Conservation (phyloP, 2,113 vertebrate species). For the Raja brachyura region DNA sequence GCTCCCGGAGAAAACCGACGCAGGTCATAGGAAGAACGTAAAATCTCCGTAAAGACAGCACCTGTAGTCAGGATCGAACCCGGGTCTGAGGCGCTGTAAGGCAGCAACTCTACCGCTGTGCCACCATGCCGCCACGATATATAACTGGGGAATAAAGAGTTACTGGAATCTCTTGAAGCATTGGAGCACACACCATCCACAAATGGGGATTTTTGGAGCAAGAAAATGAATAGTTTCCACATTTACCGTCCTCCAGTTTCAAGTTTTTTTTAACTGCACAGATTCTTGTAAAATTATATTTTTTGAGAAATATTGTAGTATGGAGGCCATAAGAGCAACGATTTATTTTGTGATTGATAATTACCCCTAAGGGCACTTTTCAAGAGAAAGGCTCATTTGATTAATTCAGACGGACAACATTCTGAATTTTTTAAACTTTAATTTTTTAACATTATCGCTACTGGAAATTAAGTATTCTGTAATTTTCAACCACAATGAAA, state of each 20-base stretch:
- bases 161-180: not conserved
- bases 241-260: not conserved
- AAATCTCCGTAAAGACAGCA: too few species aligned
- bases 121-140: too few species aligned
- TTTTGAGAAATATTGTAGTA: not conserved
- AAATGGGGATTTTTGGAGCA: not conserved
- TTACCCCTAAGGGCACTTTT: conserved; percentile 4
- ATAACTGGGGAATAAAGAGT: not conserved
- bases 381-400: not conserved
- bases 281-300: not conserved
- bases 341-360: conserved; percentile 37
- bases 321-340: not conserved
- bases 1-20: too few species aligned
- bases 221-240: not conserved
- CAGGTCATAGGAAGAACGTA: too few species aligned
- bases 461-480: conserved; percentile 15
- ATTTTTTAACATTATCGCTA: conserved; percentile 33
- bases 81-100: too few species aligned
- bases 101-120: too few species aligned
- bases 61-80: too few species aligned
- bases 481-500: not conserved
- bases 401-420: conserved; percentile 29
- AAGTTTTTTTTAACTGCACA: not conserved
- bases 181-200: not conserved
- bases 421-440: conserved; percentile 36